Percentiles rank a stretch among this genome's conserved stretches.
These are phyloP conservation scores for Hipparchia sbordonii DNA, from an alignment of 2,888 invertebrate species.

Conservation along the genomic window DNA sequence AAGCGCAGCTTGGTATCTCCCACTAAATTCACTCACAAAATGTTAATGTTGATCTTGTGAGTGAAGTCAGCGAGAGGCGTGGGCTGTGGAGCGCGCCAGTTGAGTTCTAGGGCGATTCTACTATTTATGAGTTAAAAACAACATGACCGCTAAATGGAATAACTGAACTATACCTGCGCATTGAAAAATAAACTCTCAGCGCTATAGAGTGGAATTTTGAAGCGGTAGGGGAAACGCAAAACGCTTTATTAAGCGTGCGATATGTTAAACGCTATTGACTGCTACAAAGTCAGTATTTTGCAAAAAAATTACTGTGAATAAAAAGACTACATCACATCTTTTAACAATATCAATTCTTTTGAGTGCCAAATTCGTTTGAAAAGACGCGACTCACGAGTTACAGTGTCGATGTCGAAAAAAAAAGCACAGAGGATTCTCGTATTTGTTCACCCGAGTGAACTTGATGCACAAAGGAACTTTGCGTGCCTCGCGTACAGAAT, in stretches of 20 bases:
- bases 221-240: background rate
- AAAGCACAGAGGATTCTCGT: slow-evolving; percentile 15
- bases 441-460: slow-evolving; percentile 22
- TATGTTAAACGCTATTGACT: background rate
- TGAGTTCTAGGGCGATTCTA: too few species aligned
- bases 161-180: too few species aligned
- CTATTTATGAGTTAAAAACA: too few species aligned
- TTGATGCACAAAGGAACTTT: slow-evolving; percentile 21
- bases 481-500: slow-evolving; percentile 16
- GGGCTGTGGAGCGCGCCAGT: too few species aligned
- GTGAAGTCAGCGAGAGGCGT: too few species aligned
- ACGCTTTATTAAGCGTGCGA: background rate
- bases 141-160: too few species aligned
- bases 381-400: background rate
- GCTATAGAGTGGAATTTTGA: too few species aligned
- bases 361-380: slow-evolving; percentile 7
- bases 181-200: too few species aligned
- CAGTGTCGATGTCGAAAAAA: slow-evolving; percentile 9
- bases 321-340: background rate
- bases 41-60: too few species aligned
- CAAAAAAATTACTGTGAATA: background rate
- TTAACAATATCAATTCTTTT: slow-evolving; percentile 8
- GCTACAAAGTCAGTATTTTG: background rate
- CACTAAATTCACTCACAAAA: too few species aligned
- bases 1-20: too few species aligned